A percentile compares a stretch with the other conserved stretches of the same genome.
Evolutionary conservation across 2,797 vertebrate species (phyloP).

Genomic region (Alca torda): DNA sequence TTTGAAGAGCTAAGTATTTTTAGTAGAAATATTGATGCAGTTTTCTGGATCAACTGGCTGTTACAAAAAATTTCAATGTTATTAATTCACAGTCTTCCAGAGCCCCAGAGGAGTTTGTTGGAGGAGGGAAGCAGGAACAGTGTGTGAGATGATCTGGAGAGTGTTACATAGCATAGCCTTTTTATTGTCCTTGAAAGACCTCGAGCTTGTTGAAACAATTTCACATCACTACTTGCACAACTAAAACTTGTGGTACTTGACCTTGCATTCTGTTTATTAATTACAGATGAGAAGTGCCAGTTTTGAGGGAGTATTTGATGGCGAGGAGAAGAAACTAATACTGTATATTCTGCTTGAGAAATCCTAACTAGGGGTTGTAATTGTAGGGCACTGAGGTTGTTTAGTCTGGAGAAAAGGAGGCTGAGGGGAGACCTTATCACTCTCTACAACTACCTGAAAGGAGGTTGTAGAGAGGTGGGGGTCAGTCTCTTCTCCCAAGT

Average conservation of each 20-base stretch:
- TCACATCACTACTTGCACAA: neutral
- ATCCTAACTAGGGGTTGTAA: neutral
- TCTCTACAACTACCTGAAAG: neutral
- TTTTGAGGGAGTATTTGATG: neutral
- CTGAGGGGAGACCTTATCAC: neutral
- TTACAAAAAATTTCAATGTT: neutral
- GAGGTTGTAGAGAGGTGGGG: neutral
- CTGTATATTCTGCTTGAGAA: neutral
- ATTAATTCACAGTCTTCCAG: neutral
- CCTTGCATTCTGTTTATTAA: slow-evolving; percentile 20
- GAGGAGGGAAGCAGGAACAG: neutral
- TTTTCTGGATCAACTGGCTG: neutral
- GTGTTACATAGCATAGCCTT: neutral
- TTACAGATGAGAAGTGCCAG: neutral
- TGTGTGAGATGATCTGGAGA: neutral
- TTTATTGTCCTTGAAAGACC: neutral
- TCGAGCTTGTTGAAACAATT: neutral
- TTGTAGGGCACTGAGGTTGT: neutral
- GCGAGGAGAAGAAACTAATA: neutral
- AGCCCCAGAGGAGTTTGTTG: neutral
- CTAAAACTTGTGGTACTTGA: neutral
- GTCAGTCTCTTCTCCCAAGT: neutral
- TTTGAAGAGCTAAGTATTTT: neutral
- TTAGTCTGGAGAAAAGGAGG: neutral
- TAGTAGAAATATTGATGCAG: neutral